phyloP scores from a whole-genome alignment of 2,113 vertebrate species.

The Corythaeola cristata region DNA sequence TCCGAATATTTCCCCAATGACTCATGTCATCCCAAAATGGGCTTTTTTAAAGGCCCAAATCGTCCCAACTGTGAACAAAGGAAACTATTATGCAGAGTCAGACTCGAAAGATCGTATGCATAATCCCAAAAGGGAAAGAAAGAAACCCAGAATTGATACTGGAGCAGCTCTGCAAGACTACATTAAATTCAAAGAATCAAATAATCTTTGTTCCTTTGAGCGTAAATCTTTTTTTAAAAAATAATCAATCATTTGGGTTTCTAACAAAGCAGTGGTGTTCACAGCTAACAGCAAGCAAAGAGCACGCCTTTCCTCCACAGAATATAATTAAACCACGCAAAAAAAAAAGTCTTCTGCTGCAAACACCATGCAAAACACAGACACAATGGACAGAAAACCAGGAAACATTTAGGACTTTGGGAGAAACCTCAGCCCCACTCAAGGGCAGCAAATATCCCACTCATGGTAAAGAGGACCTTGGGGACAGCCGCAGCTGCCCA shows the following conservation, averaged over 20 bases:
- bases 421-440: not conserved
- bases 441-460: not conserved
- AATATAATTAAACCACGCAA: not conserved
- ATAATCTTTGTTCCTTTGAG: not conserved
- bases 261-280: not conserved
- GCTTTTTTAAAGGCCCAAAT: not conserved
- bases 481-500: not conserved
- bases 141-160: not conserved
- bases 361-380: not conserved
- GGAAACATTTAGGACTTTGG: rapidly evolving
- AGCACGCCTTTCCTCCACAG: not conserved
- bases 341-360: not conserved
- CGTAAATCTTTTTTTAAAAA: not conserved
- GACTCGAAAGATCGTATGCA: not conserved
- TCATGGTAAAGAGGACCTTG: rapidly evolving
- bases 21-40: slow-evolving; percentile 27
- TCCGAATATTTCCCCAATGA: slow-evolving; percentile 20
- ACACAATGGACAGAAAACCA: not conserved
- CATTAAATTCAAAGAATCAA: not conserved
- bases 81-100: slow-evolving; percentile 13
- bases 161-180: not conserved
- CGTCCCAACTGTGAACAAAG: slow-evolving; percentile 54
- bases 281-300: not conserved
- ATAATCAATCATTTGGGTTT: not conserved
- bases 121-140: slow-evolving; percentile 23